Base-by-base conservation (phyloP, 1,140 invertebrate species). In the Nomia melanderi region DNA sequence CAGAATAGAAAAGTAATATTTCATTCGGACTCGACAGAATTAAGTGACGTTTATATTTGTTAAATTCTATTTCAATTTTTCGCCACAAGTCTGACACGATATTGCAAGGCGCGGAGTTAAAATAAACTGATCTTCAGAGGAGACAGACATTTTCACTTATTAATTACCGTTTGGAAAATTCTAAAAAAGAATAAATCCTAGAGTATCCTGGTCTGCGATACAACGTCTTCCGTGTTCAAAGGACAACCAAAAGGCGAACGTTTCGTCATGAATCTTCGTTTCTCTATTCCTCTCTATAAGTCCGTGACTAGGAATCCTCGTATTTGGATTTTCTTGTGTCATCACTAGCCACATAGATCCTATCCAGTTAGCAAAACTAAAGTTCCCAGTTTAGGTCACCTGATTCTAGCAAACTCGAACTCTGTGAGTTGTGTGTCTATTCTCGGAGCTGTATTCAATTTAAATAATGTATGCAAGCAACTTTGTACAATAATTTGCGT, bases 341-440 rank as follows among this genome's bases (percentile, higher is more conserved):
- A 77, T 72, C 59, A 44, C 72, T 67, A 47, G 57, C 29, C 47
- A 47, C 56, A 72, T 64, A 53, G 67, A 77, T 72, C 20, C n/a
- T 53, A 56, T 69, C 23, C 27, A 23, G 36, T 54, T 59, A 54
- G 53, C 72, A 27, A 74, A 59, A 76, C 54, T 11, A n/a, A 74
- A 66, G 31, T 73, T 41, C 47, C 31, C 25, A 0, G 25, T 66
- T 12, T 39, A 25, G 47, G 25, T 33, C 72, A 66, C 31, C 62
- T 4, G 71, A 29, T 1, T 27, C 23, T 23, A n/a, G 5, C n/a
- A 6, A 53, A 1, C 2, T 11, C 17, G 2, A 11, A 36, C 33
- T 33, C n/a, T 4, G 6, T 1, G 41, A 33, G 60, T 71, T 29
- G 36, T 50, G 23, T 39, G 17, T 31, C n/a, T n/a, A n/a, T n/a